Evolutionary conservation across 1,140 invertebrate genomes (phyloP).

Genomic region (Metopolophium dirhodum): DNA sequence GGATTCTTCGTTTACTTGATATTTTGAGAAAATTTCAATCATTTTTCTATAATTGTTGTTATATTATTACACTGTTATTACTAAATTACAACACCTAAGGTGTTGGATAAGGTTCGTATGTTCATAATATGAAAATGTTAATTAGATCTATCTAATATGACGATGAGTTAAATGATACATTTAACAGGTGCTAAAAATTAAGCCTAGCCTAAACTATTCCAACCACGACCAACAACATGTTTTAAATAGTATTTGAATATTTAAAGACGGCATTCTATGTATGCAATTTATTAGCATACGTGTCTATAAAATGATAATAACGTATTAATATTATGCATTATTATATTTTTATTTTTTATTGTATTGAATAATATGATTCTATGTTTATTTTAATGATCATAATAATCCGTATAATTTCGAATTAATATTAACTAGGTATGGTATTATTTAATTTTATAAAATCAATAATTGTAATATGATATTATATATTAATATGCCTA

Average conservation of each 20-base stretch:
- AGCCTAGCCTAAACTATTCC: too few species aligned
- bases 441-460: not conserved
- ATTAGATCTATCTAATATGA: not conserved
- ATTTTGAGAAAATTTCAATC: not conserved
- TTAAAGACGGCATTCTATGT: not conserved
- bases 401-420: not conserved
- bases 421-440: not conserved
- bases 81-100: not conserved
- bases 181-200: too few species aligned
- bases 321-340: not conserved
- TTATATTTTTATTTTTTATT: not conserved
- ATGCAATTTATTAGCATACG: not conserved
- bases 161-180: too few species aligned
- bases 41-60: not conserved
- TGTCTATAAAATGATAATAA: not conserved
- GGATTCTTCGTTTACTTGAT: not conserved
- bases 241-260: not conserved
- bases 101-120: not conserved
- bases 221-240: not conserved
- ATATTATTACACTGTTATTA: not conserved
- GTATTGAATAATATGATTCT: not conserved
- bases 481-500: not conserved
- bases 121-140: not conserved
- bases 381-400: not conserved
- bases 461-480: not conserved